Conservation (phyloP, 2,113 vertebrate species). For the Galemys pyrenaicus region DNA sequence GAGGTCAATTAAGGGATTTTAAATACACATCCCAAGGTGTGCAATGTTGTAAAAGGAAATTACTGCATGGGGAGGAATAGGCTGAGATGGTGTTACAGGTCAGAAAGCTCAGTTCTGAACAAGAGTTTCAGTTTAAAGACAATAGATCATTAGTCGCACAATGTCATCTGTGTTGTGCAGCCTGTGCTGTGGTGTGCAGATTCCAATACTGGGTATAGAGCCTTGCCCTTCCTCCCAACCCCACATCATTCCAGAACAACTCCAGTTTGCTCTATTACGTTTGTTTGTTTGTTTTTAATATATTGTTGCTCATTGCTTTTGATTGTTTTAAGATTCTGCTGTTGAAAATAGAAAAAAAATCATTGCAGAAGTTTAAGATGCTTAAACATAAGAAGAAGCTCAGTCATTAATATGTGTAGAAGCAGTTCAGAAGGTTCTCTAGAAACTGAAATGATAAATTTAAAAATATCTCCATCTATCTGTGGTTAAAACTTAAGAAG, state of each 20-base stretch:
- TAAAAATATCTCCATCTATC: neutral
- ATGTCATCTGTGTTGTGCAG: no score
- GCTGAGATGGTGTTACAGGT: neutral
- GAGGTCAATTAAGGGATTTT: neutral
- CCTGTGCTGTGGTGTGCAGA: no score
- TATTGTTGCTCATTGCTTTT: neutral
- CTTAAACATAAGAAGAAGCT: neutral
- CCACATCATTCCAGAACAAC: neutral
- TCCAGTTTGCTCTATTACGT: neutral
- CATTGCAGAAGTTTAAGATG: neutral
- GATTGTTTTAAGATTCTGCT: neutral
- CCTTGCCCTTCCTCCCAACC: no score
- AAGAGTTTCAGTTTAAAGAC: no score
- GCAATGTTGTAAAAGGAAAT: no score
- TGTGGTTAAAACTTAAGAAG: neutral
- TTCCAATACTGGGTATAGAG: no score
- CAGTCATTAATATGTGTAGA: neutral
- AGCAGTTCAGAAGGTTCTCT: neutral
- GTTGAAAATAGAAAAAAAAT: neutral
- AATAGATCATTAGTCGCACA: no score
- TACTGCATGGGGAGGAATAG: neutral
- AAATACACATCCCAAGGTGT: neutral
- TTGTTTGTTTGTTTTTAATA: neutral
- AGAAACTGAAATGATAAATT: neutral
- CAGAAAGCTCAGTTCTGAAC: no score